Base-by-base conservation (phyloP, 2,888 invertebrate species). In the Platerodrilus igneus region DNA sequence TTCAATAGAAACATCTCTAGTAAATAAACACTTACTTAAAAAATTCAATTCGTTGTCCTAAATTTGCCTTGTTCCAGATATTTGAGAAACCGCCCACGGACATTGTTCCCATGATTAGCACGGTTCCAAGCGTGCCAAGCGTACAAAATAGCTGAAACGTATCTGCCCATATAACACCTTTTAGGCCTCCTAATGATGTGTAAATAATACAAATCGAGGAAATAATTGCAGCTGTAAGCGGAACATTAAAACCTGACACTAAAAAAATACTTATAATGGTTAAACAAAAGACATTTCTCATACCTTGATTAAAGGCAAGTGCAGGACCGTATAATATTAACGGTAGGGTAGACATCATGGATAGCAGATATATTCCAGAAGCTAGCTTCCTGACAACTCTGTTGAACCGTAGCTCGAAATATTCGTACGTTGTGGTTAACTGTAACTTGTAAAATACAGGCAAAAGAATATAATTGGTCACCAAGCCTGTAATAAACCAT, bases 271-370 rank as follows among this genome's bases (percentile, higher is more conserved):
- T n/a, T n/a, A n/a, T n/a, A n/a, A n/a, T n/a, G n/a, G n/a, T n/a
- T n/a, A n/a, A 14, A n/a, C n/a, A 18, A 3, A 4, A 9, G 5
- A 15, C 9, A 14, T 20, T 14, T 33, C 27, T 5, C 63, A 69
- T 65, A 80, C 80, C 79, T 63, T 83, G 74, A 59, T 78, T 75
- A 51, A 84, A 79, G 1, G 83, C 82, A 57, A 82, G 62, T 1
- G 82, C 73, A 1, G 83, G 83, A 2, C 82, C 77, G 55, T 83
- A 84, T 14, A 83, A 78, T 4, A 83, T 78, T 27, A 83, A 74
- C 1, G 83, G 81, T 10, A 79, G 59, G 41, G 77, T 65, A 57
- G 77, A 67, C 7, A 81, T 56, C 47, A 78, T 68, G 28, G 76
- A 73, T 15, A 80, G 57, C 1, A 77, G 71, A 53, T 75, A 80